A percentile compares a stretch with the other conserved stretches of the same genome.
phyloP scores from a whole-genome alignment of 2,888 invertebrate genomes.

The Pterostichus niger region DNA sequence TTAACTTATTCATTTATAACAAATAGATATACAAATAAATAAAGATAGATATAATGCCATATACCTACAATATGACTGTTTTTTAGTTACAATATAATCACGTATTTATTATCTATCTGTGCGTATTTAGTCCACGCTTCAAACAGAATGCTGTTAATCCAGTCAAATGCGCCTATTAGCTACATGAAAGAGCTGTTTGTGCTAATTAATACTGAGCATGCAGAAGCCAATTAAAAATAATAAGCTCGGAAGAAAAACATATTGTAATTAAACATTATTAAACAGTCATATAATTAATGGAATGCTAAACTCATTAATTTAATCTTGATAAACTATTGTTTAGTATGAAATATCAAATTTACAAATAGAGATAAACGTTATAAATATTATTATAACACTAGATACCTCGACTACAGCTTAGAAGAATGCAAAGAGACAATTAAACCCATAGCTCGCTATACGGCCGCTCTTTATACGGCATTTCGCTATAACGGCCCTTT shows the following conservation, averaged over 20 bases:
- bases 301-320: constrained; percentile 1
- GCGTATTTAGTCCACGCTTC: not conserved
- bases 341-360: not conserved
- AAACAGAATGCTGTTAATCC: constrained; percentile 27
- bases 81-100: not conserved
- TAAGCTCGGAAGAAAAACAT: constrained; percentile 15
- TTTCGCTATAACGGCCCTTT: too few relatives aligned
- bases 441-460: too few relatives aligned
- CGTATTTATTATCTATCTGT: constrained; percentile 6
- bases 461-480: too few relatives aligned
- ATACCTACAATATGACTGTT: not conserved
- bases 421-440: too few relatives aligned
- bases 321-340: too few relatives aligned
- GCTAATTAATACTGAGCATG: constrained; percentile 21
- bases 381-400: too few relatives aligned
- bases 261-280: constrained; percentile 6
- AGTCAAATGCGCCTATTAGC: constrained; percentile 8
- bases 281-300: not conserved
- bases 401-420: too few relatives aligned
- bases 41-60: not conserved
- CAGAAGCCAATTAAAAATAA: constrained; percentile 52
- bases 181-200: constrained; percentile 10
- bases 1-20: too few relatives aligned
- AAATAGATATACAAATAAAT: not conserved
- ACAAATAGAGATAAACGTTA: too few relatives aligned